phyloP scores from a whole-genome alignment of 2,888 invertebrate genomes.

The Pachycephus smyrnensis region DNA sequence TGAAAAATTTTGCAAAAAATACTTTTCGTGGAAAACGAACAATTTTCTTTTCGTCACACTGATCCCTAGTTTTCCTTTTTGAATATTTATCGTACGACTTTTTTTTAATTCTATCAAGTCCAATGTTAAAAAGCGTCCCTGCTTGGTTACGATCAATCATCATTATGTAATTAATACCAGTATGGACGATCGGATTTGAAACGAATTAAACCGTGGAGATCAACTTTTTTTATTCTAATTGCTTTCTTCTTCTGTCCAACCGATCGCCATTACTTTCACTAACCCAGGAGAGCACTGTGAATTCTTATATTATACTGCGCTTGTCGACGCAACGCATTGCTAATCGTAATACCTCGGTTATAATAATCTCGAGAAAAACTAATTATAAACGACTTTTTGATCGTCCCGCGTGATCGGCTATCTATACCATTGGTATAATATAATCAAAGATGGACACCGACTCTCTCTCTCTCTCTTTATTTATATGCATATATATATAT shows the following conservation, averaged over 20 bases:
- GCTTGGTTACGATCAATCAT: too few species aligned
- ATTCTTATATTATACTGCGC: background rate
- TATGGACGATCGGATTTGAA: too few species aligned
- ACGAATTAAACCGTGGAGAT: background rate
- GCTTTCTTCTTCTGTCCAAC: background rate
- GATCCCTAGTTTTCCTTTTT: background rate
- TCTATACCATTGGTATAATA: background rate
- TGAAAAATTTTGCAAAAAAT: background rate
- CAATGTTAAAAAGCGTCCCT: too few species aligned
- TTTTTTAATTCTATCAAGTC: too few species aligned
- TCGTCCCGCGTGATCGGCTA: background rate
- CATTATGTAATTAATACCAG: too few species aligned
- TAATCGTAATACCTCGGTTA: background rate
- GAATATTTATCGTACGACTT: too few species aligned
- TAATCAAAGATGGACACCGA: background rate
- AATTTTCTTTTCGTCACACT: background rate
- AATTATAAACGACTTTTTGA: background rate
- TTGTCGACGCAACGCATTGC: background rate
- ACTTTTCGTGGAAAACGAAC: background rate
- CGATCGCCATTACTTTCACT: constrained; percentile 6
- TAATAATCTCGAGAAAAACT: background rate
- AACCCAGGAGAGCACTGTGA: background rate
- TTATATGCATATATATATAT: too few species aligned
- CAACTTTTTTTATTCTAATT: background rate
- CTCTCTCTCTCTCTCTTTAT: too few species aligned